phyloP scores from a whole-genome alignment of 1,140 invertebrate genomes.

The Chrysomallon squamiferum region DNA sequence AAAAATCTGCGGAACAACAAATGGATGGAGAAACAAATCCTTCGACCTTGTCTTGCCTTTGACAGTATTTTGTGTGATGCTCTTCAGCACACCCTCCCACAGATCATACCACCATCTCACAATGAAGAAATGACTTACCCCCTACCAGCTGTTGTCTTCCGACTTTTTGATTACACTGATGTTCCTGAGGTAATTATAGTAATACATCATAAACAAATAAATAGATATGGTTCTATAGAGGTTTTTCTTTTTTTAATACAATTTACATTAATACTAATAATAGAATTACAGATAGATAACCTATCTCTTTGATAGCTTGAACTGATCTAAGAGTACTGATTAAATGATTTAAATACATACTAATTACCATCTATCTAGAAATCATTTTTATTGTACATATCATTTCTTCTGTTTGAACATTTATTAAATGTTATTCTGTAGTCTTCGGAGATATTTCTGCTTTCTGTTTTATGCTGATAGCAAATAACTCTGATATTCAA shows the following conservation, averaged over 20 bases:
- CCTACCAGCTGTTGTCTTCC: constrained; percentile 71
- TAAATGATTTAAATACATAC: no score
- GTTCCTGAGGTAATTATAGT: constrained; percentile 82
- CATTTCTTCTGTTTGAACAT: no score
- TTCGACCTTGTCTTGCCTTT: constrained; percentile 93
- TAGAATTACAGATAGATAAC: no score
- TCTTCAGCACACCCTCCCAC: constrained; percentile 89
- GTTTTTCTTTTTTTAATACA: neutral
- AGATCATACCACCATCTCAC: constrained; percentile 87
- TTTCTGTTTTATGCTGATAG: no score
- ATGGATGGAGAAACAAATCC: constrained; percentile 97
- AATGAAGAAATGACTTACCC: constrained; percentile 89
- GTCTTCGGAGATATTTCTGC: no score
- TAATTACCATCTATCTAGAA: no score
- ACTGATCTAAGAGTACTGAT: no score
- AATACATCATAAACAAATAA: no score
- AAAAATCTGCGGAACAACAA: constrained; percentile 90
- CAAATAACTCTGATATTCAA: no score
- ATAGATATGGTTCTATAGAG: neutral
- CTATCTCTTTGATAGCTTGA: no score
- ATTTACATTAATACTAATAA: neutral
- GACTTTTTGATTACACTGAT: constrained; percentile 97
- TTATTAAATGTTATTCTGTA: no score
- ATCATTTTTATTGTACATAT: no score
- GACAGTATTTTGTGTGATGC: constrained; percentile 94